Base-by-base conservation (phyloP, 2,113 vertebrate genomes). In the Caranx ignobilis region DNA sequence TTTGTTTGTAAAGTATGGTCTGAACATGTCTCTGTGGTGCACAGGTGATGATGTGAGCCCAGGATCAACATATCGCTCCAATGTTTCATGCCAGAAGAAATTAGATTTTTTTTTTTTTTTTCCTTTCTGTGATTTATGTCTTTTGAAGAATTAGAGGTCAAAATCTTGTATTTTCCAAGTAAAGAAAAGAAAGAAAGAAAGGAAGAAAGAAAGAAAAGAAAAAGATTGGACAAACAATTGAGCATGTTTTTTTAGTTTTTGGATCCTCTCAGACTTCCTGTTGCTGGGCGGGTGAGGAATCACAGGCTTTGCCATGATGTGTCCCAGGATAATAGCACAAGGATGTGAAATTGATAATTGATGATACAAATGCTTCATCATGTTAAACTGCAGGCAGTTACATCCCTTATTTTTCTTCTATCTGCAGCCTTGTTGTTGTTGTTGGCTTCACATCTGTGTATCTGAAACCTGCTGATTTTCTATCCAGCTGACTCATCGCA, bases 1-100 rank as follows among this genome's bases (percentile, higher is more conserved):
- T 59, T 59, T 56, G 19, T 81, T 4, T 66, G 26, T 26, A 26
- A 7, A 26, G 12, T 84, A 11, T 56, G 3, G 68, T 39, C 34
- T 11, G 0, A 52, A 62, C 65, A 59, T 61, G 34, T 66, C 77
- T 34, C 55, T 70, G 12, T 3, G n/a, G 54, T 26, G 34, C 66
- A 67, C 62, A 13, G 6, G 18, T 56, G 21, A 12, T 15, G 9
- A 19, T 16, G n/a, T 32, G 18, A 35, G 3, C 6, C 19, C 15
- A 55, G n/a, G 15, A 61, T 63, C 12, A 48, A 15, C 6, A 31
- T n/a, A 11, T 47, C 18, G 8, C 73, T 76, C 10, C 19, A 0
- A 37, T 57, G 6, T 75, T 11, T 75, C n/a, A 11, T 62, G 43
- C 48, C 26, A 26, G 26, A 26, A 26, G 26, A 26, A 26, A 26